phyloP scores from a whole-genome alignment of 2,113 vertebrate species.

The Micromys minutus region DNA sequence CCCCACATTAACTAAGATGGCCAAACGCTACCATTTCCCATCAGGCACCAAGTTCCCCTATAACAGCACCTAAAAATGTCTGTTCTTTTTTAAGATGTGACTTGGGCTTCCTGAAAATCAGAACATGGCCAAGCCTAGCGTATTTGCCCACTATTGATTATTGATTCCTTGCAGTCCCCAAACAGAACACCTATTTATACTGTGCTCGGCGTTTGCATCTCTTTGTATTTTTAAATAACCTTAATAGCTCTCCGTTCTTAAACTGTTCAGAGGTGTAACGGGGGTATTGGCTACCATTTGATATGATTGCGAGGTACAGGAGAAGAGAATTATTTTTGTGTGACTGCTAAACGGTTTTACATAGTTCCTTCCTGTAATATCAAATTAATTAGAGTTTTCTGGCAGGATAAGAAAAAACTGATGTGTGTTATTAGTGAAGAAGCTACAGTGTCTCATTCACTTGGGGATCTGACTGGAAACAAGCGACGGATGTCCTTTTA shows the following conservation, averaged over 20 bases:
- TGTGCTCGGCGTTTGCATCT: neutral
- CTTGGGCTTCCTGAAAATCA: slow-evolving; percentile 65
- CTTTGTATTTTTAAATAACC: neutral
- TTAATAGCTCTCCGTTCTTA: neutral
- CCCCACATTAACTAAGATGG: neutral
- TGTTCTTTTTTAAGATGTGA: slow-evolving; percentile 25
- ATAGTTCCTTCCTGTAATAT: neutral
- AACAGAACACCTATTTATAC: neutral
- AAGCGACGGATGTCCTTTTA: neutral
- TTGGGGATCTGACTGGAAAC: neutral
- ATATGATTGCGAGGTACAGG: neutral
- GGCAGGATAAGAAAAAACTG: neutral
- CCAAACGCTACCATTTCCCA: neutral
- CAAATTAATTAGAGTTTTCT: slow-evolving; percentile 43
- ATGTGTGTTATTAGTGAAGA: neutral
- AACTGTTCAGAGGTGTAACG: neutral
- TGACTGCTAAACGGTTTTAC: slow-evolving; percentile 1
- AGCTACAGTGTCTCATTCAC: neutral
- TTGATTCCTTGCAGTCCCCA: slow-evolving; percentile 16
- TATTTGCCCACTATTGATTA: neutral
- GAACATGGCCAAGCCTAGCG: neutral
- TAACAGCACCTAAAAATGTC: neutral
- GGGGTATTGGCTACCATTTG: neutral
- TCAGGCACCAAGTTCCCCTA: neutral
- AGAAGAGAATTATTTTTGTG: slow-evolving; percentile 57